Conservation (phyloP, 1,140 invertebrate species). For the Philopotamus ludificatus region DNA sequence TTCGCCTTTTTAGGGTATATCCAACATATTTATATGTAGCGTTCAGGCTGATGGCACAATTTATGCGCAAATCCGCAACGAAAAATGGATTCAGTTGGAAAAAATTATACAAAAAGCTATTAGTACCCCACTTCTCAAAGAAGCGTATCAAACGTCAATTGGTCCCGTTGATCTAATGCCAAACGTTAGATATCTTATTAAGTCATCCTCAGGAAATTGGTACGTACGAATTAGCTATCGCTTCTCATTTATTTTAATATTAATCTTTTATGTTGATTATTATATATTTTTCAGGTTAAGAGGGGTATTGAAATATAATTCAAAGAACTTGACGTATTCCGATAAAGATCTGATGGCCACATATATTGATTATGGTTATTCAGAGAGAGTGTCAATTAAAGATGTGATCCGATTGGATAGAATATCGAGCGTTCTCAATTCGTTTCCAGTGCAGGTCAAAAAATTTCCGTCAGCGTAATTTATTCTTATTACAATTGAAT, state of each 20-base stretch:
- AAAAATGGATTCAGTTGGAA: conserved; percentile 30
- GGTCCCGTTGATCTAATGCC: conserved; percentile 25
- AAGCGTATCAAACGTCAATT: conserved; percentile 28
- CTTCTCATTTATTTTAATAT: too few species aligned
- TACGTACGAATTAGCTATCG: too few species aligned
- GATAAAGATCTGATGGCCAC: conserved; percentile 8
- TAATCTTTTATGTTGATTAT: too few species aligned
- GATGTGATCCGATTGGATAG: conserved; percentile 30
- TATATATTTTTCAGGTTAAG: conserved; percentile 20
- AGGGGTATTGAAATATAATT: conserved; percentile 20
- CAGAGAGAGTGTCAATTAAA: conserved; percentile 21
- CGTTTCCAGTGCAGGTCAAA: conserved; percentile 35
- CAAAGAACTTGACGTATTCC: conserved; percentile 9
- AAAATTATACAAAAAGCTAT: conserved; percentile 31
- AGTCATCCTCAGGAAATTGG: conserved; percentile 35
- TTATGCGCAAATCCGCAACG: conserved; percentile 34
- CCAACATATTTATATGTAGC: conserved; percentile 27
- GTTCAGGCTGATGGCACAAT: conserved; percentile 22
- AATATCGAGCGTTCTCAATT: conserved; percentile 28
- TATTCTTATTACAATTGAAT: conserved; percentile 3
- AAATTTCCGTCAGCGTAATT: neutral
- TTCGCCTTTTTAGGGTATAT: conserved; percentile 31
- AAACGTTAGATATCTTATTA: conserved; percentile 28
- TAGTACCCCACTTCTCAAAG: conserved; percentile 27
- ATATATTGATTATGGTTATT: conserved; percentile 32